Conservation (phyloP, 1,140 invertebrate genomes). For the Rhopalosiphum padi region DNA sequence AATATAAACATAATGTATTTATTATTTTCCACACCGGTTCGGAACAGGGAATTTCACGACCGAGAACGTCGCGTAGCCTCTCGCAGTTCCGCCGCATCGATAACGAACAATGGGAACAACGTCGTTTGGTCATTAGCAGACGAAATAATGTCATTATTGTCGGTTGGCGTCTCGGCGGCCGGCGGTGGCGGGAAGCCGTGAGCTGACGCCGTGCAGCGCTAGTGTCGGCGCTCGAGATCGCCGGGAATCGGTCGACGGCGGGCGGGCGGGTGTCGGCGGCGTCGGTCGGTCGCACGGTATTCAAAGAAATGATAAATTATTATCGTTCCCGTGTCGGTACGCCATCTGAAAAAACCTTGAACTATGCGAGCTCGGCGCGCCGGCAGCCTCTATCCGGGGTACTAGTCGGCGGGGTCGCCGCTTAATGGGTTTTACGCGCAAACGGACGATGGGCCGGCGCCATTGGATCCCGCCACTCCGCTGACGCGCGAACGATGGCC, state of each 20-base stretch:
- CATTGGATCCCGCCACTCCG: not conserved
- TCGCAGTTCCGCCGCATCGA: too few species aligned
- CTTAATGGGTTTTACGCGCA: constrained; percentile 22
- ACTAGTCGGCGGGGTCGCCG: constrained; percentile 23
- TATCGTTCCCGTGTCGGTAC: not conserved
- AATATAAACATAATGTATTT: too few species aligned
- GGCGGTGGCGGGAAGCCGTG: not conserved
- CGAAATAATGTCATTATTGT: not conserved
- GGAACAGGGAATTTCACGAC: not conserved
- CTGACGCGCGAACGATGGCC: not conserved
- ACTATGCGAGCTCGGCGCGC: constrained; percentile 32
- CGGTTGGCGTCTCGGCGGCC: too few species aligned
- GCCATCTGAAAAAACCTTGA: constrained; percentile 18
- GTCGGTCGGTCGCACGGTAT: not conserved
- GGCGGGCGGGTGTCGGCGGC: not conserved
- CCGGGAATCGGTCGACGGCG: not conserved
- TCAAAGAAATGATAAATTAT: not conserved
- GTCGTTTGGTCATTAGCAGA: not conserved
- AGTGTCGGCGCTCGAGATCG: not conserved
- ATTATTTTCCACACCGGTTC: not conserved
- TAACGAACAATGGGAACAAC: too few species aligned
- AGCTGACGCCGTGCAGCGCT: too few species aligned
- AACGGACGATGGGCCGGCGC: not conserved
- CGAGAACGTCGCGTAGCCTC: too few species aligned
- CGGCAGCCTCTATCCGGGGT: constrained; percentile 28